Conservation (phyloP, 2,888 invertebrate genomes). For the Diploptera punctata region DNA sequence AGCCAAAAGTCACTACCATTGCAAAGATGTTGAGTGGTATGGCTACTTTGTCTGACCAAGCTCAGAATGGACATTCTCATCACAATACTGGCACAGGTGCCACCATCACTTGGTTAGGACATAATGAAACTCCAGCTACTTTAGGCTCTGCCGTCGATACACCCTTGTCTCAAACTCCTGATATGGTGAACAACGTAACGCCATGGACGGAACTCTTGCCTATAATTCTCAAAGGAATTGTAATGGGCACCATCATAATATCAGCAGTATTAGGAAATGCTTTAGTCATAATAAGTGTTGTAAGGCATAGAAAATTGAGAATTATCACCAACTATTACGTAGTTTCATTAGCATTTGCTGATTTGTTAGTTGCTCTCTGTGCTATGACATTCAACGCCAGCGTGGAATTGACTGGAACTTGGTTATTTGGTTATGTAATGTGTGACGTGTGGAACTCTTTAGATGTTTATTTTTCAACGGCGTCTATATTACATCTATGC, state of each 20-base stretch:
- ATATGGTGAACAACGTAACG: not conserved
- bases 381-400: constrained; percentile 94
- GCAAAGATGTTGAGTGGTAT: constrained; percentile 36
- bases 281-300: constrained; percentile 85
- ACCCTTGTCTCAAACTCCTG: not conserved
- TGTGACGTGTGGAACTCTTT: constrained; percentile 95
- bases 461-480: constrained; percentile 92
- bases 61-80: not conserved
- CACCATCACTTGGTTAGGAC: not conserved
- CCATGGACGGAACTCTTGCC: constrained; percentile 29
- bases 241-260: constrained; percentile 86
- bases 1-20: not conserved
- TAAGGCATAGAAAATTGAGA: constrained; percentile 79
- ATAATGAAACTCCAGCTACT: not conserved
- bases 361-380: constrained; percentile 89
- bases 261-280: constrained; percentile 92
- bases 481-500: constrained; percentile 91
- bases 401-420: constrained; percentile 83
- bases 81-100: not conserved
- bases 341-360: constrained; percentile 92
- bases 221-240: constrained; percentile 65
- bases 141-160: not conserved
- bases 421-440: constrained; percentile 90
- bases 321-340: constrained; percentile 96
- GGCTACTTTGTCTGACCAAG: constrained; percentile 36